These are phyloP conservation scores for Drosophila azteca DNA, from an alignment of 1,140 invertebrate species.

Conservation along the genomic window DNA sequence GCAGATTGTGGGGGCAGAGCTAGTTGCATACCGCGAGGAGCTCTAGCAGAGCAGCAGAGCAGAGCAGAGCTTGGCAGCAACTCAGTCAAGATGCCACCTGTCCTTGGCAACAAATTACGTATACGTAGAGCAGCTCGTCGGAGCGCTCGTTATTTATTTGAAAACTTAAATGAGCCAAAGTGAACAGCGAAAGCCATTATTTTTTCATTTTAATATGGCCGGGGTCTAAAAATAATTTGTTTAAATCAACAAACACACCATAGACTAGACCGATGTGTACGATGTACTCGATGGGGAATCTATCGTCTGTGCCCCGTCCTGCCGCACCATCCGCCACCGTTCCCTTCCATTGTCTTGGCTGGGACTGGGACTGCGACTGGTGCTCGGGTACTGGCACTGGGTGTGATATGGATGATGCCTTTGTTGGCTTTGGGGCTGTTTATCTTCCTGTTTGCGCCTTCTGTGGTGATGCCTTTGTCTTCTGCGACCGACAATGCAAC, in stretches of 20 bases:
- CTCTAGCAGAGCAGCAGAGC: too few species aligned
- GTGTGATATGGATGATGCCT: conserved; percentile 20
- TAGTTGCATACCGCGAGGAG: conserved; percentile 66
- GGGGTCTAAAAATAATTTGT: conserved; percentile 70
- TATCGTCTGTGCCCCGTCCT: conserved; percentile 15
- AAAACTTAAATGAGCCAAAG: conserved; percentile 56
- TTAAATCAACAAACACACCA: conserved; percentile 66
- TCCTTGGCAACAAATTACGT: conserved; percentile 50
- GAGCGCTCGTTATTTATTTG: conserved; percentile 54
- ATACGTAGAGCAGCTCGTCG: background rate
- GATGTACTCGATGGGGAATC: conserved; percentile 18
- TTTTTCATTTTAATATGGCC: conserved; percentile 74
- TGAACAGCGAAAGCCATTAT: conserved; percentile 69
- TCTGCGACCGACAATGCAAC: conserved; percentile 55
- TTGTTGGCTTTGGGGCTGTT: conserved; percentile 41
- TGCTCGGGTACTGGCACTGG: background rate
- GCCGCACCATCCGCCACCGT: conserved; percentile 3
- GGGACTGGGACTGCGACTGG: background rate
- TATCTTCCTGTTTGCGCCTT: conserved; percentile 61
- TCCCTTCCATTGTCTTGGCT: background rate
- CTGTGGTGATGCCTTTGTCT: conserved; percentile 74
- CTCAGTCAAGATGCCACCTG: background rate
- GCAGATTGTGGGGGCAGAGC: conserved; percentile 36
- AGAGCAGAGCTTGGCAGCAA: conserved; percentile 23
- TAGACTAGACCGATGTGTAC: conserved; percentile 22